phyloP scores from a whole-genome alignment of 1,140 invertebrate genomes.

The Apis laboriosa region DNA sequence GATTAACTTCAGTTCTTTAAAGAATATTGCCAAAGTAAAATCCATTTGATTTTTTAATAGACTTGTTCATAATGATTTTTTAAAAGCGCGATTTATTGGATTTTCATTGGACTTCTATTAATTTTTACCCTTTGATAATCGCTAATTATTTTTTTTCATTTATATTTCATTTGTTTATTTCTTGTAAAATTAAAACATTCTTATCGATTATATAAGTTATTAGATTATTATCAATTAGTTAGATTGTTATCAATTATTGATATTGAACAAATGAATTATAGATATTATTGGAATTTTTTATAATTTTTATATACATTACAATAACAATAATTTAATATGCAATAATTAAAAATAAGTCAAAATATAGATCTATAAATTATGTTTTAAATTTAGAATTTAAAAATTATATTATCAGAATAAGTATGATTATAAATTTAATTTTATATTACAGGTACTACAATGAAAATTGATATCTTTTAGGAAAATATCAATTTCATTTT shows the following conservation, averaged over 20 bases:
- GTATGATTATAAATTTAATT: too few relatives aligned
- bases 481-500: too few relatives aligned
- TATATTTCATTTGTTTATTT: not conserved
- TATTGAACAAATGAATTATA: not conserved
- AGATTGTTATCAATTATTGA: not conserved
- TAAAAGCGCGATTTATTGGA: not conserved
- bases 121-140: not conserved
- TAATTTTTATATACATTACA: not conserved
- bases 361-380: not conserved
- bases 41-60: not conserved
- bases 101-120: not conserved
- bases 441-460: too few relatives aligned
- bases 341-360: not conserved
- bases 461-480: too few relatives aligned
- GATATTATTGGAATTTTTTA: not conserved
- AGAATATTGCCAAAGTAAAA: not conserved
- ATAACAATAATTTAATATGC: not conserved
- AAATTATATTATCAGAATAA: too few relatives aligned
- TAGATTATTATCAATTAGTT: too few relatives aligned
- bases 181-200: not conserved
- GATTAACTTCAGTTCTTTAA: not conserved
- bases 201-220: too few relatives aligned
- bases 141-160: not conserved
- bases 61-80: constrained; percentile 9
- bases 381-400: too few relatives aligned